Conservation (phyloP, 1,140 invertebrate genomes). For the Macrobrachium nipponense region DNA sequence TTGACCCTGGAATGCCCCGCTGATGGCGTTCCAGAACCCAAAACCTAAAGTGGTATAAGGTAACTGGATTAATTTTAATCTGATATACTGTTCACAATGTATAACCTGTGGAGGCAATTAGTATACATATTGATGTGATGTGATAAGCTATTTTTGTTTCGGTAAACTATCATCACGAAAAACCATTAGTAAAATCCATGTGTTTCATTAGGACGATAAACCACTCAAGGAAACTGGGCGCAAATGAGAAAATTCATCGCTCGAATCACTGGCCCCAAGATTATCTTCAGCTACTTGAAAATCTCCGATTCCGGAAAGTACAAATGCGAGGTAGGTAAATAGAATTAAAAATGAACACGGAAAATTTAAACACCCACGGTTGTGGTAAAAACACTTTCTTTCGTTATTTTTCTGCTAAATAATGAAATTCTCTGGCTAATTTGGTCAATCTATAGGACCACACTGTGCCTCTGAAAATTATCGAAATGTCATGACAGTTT, state of each 20-base stretch:
- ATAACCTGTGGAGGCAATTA: no score
- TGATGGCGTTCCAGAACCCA: conserved; percentile 66
- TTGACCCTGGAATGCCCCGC: conserved; percentile 65
- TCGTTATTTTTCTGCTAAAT: neutral
- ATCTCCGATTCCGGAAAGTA: conserved; percentile 26
- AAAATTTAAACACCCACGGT: no score
- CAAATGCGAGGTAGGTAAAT: conserved; percentile 21
- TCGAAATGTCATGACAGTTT: no score
- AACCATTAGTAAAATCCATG: no score
- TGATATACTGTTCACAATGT: no score
- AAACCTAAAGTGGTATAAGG: conserved; percentile 67
- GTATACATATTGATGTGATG: no score
- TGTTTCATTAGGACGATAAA: conserved; percentile 3
- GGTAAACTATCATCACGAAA: no score
- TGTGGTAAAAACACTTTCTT: no score
- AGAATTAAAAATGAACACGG: neutral
- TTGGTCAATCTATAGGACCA: no score
- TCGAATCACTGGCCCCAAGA: neutral
- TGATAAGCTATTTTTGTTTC: no score
- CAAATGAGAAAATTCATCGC: neutral
- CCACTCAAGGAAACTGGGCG: neutral
- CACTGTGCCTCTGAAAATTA: neutral
- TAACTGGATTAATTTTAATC: no score
- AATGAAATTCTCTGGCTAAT: neutral
- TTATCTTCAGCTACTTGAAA: conserved; percentile 24